Evolutionary conservation across 2,888 invertebrate species (phyloP).

Genomic region (Lomographa bimaculata): DNA sequence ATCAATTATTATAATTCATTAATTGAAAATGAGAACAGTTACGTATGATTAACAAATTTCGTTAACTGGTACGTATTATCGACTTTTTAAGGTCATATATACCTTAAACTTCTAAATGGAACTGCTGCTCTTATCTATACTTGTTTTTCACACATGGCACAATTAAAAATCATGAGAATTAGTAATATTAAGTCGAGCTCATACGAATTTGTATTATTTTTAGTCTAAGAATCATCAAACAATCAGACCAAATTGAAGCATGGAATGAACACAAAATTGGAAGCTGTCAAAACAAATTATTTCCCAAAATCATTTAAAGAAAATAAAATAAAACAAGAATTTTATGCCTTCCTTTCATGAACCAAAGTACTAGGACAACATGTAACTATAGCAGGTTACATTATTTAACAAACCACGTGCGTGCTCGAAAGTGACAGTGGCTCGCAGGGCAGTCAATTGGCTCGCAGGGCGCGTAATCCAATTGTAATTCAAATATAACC

Average conservation of each 20-base stretch:
- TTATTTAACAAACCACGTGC: slow-evolving; percentile 30
- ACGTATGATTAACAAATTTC: not conserved
- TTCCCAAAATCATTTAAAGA: no score
- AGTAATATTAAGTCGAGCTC: no score
- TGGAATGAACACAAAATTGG: no score
- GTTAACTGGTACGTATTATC: slow-evolving; percentile 7
- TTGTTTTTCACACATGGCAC: no score
- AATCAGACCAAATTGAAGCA: no score
- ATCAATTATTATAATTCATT: no score
- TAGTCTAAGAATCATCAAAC: no score
- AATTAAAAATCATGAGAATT: no score
- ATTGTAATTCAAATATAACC: slow-evolving; percentile 18
- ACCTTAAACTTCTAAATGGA: slow-evolving; percentile 1
- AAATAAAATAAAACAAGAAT: not conserved
- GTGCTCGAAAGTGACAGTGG: slow-evolving; percentile 36
- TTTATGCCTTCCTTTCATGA: slow-evolving; percentile 11
- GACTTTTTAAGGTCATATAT: slow-evolving; percentile 9
- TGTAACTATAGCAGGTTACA: slow-evolving; percentile 25
- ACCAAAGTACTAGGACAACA: slow-evolving; percentile 32
- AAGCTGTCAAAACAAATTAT: not conserved
- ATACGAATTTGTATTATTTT: no score
- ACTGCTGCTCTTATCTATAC: no score
- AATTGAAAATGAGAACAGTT: not conserved
- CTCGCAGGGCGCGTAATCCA: slow-evolving; percentile 29
- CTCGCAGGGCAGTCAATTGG: no score